Evolutionary conservation across 2,113 vertebrate species (phyloP).

Genomic region (Syngnathus scovelli): DNA sequence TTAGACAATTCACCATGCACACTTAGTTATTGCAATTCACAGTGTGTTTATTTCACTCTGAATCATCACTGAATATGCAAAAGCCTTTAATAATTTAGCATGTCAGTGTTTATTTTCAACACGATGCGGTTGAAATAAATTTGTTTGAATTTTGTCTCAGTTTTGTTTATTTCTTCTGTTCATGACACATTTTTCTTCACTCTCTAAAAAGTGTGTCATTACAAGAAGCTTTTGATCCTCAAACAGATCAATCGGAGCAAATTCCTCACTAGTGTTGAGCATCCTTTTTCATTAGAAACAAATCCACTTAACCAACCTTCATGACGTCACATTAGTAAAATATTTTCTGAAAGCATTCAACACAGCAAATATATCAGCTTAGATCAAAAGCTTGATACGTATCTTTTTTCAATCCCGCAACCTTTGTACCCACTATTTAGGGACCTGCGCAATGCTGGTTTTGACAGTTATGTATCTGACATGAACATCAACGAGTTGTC

Average conservation of each 20-base stretch:
- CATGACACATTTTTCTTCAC: constrained; percentile 44
- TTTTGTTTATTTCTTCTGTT: constrained; percentile 68
- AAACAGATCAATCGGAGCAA: constrained; percentile 42
- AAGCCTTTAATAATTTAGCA: constrained; percentile 76
- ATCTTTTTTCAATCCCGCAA: constrained; percentile 46
- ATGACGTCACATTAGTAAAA: constrained; percentile 12
- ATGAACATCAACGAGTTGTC: constrained; percentile 60
- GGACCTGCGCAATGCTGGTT: constrained; percentile 32
- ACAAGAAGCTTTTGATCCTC: constrained; percentile 39
- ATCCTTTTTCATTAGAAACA: constrained; percentile 31
- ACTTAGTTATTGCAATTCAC: constrained; percentile 70
- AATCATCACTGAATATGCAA: constrained; percentile 76
- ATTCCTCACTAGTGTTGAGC: constrained; percentile 34
- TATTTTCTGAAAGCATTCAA: constrained; percentile 11
- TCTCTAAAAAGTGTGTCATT: constrained; percentile 57
- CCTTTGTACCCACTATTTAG: constrained; percentile 50
- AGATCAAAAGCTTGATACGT: background rate
- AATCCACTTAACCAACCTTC: constrained; percentile 6
- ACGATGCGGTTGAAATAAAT: constrained; percentile 57
- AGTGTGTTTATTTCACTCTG: constrained; percentile 44
- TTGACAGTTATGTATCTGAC: constrained; percentile 69
- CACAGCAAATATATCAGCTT: constrained; percentile 4
- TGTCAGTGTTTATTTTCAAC: constrained; percentile 67
- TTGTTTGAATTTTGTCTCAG: constrained; percentile 77
- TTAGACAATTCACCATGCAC: constrained; percentile 74